These are phyloP conservation scores for Trichogramma dendrolimi DNA, from an alignment of 2,888 invertebrate genomes.

Conservation along the genomic window DNA sequence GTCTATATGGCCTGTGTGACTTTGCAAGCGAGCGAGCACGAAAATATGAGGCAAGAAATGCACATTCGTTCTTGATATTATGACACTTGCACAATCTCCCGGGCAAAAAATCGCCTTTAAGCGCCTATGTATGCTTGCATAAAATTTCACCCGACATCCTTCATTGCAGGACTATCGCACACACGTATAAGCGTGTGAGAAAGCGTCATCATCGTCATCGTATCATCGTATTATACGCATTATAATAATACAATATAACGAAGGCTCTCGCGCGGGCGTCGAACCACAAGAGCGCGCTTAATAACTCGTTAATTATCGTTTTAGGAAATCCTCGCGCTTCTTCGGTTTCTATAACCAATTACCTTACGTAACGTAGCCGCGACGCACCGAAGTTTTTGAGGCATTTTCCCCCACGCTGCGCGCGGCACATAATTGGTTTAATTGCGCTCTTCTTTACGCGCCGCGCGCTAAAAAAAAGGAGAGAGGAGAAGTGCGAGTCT, in stretches of 20 bases:
- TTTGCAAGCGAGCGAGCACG: too few relatives aligned
- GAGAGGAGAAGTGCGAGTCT: constrained; percentile 1
- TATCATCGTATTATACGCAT: not conserved
- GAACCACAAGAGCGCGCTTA: constrained; percentile 43
- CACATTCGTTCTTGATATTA: too few relatives aligned
- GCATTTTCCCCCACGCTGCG: constrained; percentile 22
- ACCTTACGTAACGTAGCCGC: constrained; percentile 49
- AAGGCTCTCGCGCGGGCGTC: constrained; percentile 23
- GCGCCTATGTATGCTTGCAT: too few relatives aligned
- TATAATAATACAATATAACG: constrained; percentile 8
- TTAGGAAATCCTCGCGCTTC: constrained; percentile 49
- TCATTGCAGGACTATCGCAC: too few relatives aligned
- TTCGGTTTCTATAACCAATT: constrained; percentile 43
- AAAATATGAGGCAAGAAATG: too few relatives aligned
- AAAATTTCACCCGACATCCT: too few relatives aligned
- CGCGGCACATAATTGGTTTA: constrained; percentile 50
- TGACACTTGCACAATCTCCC: too few relatives aligned
- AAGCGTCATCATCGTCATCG: too few relatives aligned
- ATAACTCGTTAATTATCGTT: constrained; percentile 54
- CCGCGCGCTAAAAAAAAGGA: constrained; percentile 32
- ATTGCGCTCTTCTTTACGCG: constrained; percentile 39
- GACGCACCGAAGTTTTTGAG: constrained; percentile 31
- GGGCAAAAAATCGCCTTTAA: too few relatives aligned
- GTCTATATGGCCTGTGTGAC: too few relatives aligned
- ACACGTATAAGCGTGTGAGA: too few relatives aligned